phyloP scores from a whole-genome alignment of 2,113 vertebrate species.

The Sclerurus mexicanus region DNA sequence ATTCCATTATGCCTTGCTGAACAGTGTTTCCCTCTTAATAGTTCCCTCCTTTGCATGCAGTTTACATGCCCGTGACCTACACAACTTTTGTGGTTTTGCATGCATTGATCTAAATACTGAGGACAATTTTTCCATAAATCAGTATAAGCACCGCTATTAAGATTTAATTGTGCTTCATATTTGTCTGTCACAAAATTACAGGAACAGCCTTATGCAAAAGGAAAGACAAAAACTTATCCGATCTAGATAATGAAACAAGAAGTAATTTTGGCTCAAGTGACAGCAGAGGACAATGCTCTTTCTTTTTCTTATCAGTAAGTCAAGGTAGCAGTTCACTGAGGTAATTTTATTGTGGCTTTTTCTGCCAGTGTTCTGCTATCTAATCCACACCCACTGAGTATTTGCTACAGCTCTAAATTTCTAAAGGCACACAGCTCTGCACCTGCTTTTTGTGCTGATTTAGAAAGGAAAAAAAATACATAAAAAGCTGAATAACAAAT shows the following conservation, averaged over 20 bases:
- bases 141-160: background rate
- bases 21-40: background rate
- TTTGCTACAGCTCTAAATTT: constrained; percentile 4
- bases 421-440: background rate
- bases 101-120: background rate
- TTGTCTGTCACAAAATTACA: constrained; percentile 35
- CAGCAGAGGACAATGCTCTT: constrained; percentile 33
- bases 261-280: constrained; percentile 27
- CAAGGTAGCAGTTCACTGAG: background rate
- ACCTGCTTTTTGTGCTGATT: background rate
- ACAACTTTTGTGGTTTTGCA: background rate
- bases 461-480: background rate
- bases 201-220: constrained; percentile 17
- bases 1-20: background rate
- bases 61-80: background rate
- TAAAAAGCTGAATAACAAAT: background rate
- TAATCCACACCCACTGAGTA: background rate
- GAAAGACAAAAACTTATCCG: constrained; percentile 52
- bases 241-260: constrained; percentile 20
- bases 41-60: background rate
- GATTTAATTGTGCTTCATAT: constrained; percentile 12
- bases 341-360: background rate
- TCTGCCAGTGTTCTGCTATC: background rate
- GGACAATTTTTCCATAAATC: background rate
- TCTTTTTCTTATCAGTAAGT: constrained; percentile 37